Base-by-base conservation (phyloP, 1,140 invertebrate genomes). In the Caenorhabditis inopinata region DNA sequence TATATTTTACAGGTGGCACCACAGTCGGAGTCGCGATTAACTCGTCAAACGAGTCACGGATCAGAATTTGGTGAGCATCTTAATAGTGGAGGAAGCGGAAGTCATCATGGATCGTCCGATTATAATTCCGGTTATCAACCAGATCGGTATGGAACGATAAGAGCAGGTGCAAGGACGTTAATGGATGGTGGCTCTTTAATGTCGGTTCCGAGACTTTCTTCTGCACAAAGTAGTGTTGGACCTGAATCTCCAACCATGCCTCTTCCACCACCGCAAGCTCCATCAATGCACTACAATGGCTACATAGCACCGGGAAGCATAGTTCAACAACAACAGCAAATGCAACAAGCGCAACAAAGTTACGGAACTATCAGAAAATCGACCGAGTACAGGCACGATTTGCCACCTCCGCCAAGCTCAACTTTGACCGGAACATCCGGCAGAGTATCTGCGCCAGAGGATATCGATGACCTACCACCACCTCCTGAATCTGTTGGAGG, bases 91-190 rank as follows among this genome's bases (percentile, higher is more conserved):
- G 78, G 58, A 42, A 58, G 53, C 38, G 78, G 78, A 38, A 79
- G 78, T 74, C 78, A 79, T n/a, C 78, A 79, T 23, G 78, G 78
- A 35, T 79, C 78, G 25, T 74, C 62, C 1, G 78, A 79, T 16
- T 79, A 79, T 21, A 58, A 58, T 49, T 58, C 51, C 0, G 29
- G 32, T 16, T 68, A 78, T 38, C 49, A 62, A 32, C 58, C 11
- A 18, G 75, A 76, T 35, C 27, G 75, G 38, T 76, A 76, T n/a
- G 75, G 75, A 49, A 76, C 75, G 6, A 48, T 76, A 18, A 25
- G 75, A 49, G 75, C 46, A 1, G 27, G 45, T 29, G 23, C 14
- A 14, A 6, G 73, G 35, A 68, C 58, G 9, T 32, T 16, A 9
- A 16, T 32, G 18, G 58, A 68, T 68, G 58, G 58, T 32, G 16